These are phyloP conservation scores for Carcharodon carcharias DNA, from an alignment of 2,797 vertebrate genomes.

Conservation along the genomic window DNA sequence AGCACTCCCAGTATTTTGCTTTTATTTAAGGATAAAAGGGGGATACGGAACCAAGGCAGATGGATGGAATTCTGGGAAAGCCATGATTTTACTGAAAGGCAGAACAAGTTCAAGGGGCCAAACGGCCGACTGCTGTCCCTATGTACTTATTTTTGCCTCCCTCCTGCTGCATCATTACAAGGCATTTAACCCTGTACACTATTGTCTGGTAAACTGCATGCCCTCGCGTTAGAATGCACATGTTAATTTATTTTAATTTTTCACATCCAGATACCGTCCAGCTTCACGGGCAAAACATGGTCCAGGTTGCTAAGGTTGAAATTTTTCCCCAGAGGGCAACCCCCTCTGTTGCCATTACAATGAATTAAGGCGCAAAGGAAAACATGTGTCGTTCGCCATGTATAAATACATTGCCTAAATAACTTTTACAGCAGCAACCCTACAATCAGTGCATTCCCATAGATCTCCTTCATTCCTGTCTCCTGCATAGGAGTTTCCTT, in stretches of 20 bases:
- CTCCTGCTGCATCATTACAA: not conserved
- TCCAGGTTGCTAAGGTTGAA: not conserved
- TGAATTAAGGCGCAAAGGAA: not conserved
- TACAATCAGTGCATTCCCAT: not conserved
- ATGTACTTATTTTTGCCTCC: not conserved
- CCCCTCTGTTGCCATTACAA: not conserved
- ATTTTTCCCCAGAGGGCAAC: not conserved
- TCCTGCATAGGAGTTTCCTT: not conserved
- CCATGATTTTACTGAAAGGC: not conserved
- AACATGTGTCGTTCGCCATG: not conserved
- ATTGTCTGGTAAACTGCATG: not conserved
- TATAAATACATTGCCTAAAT: not conserved
- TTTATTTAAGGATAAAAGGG: not conserved
- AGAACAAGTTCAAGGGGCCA: too few species aligned
- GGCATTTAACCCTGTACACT: not conserved
- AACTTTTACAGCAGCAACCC: not conserved
- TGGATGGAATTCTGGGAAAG: not conserved
- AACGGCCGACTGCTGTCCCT: not conserved
- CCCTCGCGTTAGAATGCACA: not conserved
- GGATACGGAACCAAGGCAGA: not conserved
- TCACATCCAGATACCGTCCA: not conserved
- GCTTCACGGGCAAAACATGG: not conserved
- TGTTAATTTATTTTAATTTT: not conserved
- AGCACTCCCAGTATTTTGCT: too few species aligned
- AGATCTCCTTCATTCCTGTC: not conserved